These are phyloP conservation scores for Scrobipalpa costella DNA, from an alignment of 2,888 invertebrate genomes.

Conservation along the genomic window DNA sequence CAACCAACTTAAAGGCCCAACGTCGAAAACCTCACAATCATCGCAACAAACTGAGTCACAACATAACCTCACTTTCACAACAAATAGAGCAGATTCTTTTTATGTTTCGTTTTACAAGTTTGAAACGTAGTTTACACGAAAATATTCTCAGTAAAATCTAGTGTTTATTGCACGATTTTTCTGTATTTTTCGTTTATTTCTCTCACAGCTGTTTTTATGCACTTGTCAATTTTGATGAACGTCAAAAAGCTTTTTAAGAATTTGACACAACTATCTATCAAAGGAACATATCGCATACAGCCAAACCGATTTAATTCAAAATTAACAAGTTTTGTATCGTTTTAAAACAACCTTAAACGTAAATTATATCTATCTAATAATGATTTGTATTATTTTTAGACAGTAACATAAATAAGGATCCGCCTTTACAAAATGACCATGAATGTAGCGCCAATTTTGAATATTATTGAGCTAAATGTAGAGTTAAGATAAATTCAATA, in stretches of 20 bases:
- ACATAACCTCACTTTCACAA: constrained; percentile 63
- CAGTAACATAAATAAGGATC: too few relatives aligned
- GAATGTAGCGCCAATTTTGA: too few relatives aligned
- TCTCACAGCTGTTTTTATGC: constrained; percentile 54
- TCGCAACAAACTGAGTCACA: constrained; percentile 55
- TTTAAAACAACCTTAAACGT: background rate
- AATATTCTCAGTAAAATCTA: background rate
- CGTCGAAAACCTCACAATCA: constrained; percentile 59
- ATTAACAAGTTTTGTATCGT: background rate
- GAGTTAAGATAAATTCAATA: too few relatives aligned
- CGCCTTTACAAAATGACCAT: too few relatives aligned
- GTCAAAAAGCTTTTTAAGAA: constrained; percentile 23
- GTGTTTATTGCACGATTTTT: constrained; percentile 23
- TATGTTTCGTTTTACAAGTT: background rate
- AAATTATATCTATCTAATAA: too few relatives aligned
- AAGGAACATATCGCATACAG: background rate
- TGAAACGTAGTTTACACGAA: background rate
- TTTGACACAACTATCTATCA: background rate
- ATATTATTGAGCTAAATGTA: too few relatives aligned
- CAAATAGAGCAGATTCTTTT: constrained; percentile 35
- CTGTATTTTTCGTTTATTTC: constrained; percentile 32
- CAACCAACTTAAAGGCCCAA: constrained; percentile 48
- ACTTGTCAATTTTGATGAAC: constrained; percentile 70
- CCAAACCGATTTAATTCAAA: background rate
- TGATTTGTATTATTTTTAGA: too few relatives aligned